Base-by-base conservation (phyloP, 2,797 vertebrate species). In the Enteromius treurensis region DNA sequence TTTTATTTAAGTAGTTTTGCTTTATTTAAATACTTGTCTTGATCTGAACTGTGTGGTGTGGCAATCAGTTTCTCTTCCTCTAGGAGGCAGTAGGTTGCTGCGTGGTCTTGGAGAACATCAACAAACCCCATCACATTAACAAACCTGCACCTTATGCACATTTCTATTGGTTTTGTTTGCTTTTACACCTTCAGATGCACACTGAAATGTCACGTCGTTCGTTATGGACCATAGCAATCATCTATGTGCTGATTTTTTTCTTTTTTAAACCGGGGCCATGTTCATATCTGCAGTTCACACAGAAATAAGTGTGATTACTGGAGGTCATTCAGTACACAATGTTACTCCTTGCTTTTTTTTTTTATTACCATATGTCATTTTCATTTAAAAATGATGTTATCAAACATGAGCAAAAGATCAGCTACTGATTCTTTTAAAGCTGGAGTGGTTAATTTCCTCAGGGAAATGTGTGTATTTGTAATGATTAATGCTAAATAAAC, bases 401-500 rank as follows among this genome's bases (percentile, higher is more conserved):
- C 71, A 69, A 42, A 62, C 55, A 67, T 32, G 64, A 90, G 85
- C 87, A 90, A 87, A 83, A 87, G 82, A 91, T 77, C 80, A 79
- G 69, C 86, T 86, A 88, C 83, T 89, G 85, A 88, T 84, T 89
- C n/a, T 86, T 45, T 88, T 53, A 84, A 85, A 77, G 85, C 84
- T 92, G 84, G 84, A 42, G 42, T 91, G 86, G 89, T 88, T 90
- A 74, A 88, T 94, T 94, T 92, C 92, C 91, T 95, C 93, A 94
- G 93, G 94, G 89, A 92, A 94, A 93, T 92, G 79, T 91, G 81
- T 74, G 85, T 89, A 88, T 93, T 89, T 91, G 84, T 90, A 90
- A 90, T 49, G 79, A 86, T 83, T 85, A 80, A 89, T 88, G 88
- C 79, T 90, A 86, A 82, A 89, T 86, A 89, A 85, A 88, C 75